phyloP scores from a whole-genome alignment of 2,113 vertebrate genomes.

The Hemicordylus capensis region DNA sequence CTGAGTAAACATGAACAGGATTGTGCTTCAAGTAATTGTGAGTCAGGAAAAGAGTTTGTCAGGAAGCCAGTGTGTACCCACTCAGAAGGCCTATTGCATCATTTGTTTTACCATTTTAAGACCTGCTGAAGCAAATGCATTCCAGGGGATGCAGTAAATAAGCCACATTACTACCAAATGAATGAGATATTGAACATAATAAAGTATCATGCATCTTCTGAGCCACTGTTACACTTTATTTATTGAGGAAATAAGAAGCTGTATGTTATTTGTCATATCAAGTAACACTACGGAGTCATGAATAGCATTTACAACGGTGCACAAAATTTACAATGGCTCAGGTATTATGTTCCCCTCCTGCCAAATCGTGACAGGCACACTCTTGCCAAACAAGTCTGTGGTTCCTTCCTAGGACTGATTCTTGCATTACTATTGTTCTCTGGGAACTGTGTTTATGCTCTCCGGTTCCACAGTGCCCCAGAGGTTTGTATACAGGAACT shows the following conservation, averaged over 20 bases:
- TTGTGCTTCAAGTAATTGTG: not conserved
- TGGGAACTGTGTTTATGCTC: not conserved
- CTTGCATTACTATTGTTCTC: not conserved
- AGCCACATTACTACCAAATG: not conserved
- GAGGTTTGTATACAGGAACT: not conserved
- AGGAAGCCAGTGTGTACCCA: not conserved
- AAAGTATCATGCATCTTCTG: not conserved
- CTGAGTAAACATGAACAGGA: not conserved
- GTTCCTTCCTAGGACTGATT: conserved; percentile 1
- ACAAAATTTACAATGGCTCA: not conserved
- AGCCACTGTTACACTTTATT: not conserved
- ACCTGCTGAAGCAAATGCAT: not conserved
- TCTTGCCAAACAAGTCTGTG: not conserved
- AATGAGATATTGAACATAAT: not conserved
- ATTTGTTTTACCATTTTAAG: conserved; percentile 1
- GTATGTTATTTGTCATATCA: conserved; percentile 23
- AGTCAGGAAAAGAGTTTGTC: not conserved
- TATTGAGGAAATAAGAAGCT: not conserved
- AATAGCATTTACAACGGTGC: not conserved
- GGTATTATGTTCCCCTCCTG: not conserved
- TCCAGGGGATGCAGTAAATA: not conserved
- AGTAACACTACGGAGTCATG: not conserved
- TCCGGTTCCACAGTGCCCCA: not conserved
- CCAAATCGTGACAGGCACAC: not conserved
- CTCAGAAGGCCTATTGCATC: not conserved